These are phyloP conservation scores for Microhierax caerulescens DNA, from an alignment of 2,797 vertebrate species.

Conservation along the genomic window DNA sequence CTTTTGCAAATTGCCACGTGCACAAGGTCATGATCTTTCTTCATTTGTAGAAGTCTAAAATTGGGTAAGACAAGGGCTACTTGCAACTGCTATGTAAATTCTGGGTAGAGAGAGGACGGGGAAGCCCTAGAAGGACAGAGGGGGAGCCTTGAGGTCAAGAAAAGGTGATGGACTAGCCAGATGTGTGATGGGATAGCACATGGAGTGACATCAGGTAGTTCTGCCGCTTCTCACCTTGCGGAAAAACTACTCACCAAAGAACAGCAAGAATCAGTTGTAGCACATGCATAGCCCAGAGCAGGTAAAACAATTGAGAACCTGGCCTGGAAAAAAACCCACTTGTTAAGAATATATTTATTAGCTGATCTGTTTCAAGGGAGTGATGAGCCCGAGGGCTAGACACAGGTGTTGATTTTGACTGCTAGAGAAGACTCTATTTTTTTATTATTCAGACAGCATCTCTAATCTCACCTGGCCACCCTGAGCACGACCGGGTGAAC, in stretches of 20 bases:
- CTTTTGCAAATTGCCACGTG: not conserved
- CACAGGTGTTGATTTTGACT: not conserved
- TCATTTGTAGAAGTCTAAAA: not conserved
- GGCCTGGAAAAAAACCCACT: not conserved
- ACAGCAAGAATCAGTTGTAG: not conserved
- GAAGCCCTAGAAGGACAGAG: not conserved
- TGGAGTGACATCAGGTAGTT: not conserved
- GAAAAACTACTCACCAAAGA: not conserved
- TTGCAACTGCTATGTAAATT: not conserved
- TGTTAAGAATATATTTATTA: not conserved
- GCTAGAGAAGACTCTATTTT: not conserved
- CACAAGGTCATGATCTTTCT: not conserved
- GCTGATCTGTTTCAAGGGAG: not conserved
- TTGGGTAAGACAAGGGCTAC: not conserved
- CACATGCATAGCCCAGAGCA: not conserved
- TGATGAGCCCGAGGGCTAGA: not conserved
- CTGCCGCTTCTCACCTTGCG: not conserved
- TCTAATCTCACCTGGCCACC: not conserved
- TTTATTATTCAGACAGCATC: not conserved
- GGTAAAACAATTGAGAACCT: not conserved
- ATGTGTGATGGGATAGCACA: not conserved
- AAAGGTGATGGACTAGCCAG: not conserved
- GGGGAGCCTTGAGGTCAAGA: not conserved
- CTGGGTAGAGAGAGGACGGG: not conserved
- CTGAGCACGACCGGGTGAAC: not conserved